Percentiles rank a stretch among this genome's conserved stretches.
phyloP scores from a whole-genome alignment of 2,113 vertebrate genomes.

The Bufo bufo region DNA sequence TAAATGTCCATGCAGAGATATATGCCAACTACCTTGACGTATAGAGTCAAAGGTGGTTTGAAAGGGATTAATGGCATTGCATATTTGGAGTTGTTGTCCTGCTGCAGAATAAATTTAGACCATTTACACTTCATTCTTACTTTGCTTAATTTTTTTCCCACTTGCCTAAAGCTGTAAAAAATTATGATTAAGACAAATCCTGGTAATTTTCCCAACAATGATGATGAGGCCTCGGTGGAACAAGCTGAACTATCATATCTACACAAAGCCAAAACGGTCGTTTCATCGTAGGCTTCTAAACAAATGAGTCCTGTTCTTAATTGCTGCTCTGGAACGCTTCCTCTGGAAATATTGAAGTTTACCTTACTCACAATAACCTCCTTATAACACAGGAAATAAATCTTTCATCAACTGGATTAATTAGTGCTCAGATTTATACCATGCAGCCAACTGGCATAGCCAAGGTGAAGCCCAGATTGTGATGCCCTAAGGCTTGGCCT shows the following conservation, averaged over 20 bases:
- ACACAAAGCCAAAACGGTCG: not conserved
- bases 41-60: too few species aligned
- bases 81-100: too few species aligned
- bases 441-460: not conserved
- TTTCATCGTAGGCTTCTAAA: not conserved
- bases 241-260: not conserved
- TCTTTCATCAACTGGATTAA: not conserved
- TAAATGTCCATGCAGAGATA: too few species aligned
- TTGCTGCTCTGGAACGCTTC: not conserved
- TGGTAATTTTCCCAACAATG: not conserved
- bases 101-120: too few species aligned
- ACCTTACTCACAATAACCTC: not conserved
- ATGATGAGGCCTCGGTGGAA: not conserved
- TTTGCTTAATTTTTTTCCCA: too few species aligned
- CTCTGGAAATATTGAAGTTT: not conserved
- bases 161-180: too few species aligned
- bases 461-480: constrained; percentile 7
- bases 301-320: not conserved
- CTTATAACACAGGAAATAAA: not conserved
- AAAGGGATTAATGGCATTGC: too few species aligned
- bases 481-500: not conserved
- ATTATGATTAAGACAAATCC: not conserved
- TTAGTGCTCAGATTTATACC: not conserved
- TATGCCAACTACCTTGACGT: too few species aligned
- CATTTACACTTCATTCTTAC: too few species aligned